Evolutionary conservation across 1,140 invertebrate genomes (phyloP).

Genomic region (Drosophila parabipectinata): DNA sequence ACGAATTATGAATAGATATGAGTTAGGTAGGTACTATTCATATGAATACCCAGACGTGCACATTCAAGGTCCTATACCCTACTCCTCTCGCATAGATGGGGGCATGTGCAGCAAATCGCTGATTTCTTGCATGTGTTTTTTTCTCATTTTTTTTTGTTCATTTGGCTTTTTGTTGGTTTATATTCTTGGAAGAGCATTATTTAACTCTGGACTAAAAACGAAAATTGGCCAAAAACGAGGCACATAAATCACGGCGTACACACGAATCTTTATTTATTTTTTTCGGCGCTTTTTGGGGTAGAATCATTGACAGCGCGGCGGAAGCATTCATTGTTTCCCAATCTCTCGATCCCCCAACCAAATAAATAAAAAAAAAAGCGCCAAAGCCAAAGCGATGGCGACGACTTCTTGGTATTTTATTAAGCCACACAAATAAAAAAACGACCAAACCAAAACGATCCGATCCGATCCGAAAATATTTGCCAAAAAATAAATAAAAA

Average conservation of each 20-base stretch:
- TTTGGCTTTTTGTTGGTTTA: conserved; percentile 31
- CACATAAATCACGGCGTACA: conserved; percentile 70
- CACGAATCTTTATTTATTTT: conserved; percentile 53
- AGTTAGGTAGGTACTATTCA: conserved; percentile 16
- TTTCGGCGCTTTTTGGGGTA: conserved; percentile 59
- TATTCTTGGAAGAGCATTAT: conserved; percentile 82
- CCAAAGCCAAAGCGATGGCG: conserved; percentile 43
- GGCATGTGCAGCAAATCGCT: conserved; percentile 57
- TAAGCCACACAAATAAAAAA: conserved; percentile 81
- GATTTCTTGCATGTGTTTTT: conserved; percentile 28
- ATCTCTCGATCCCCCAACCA: conserved; percentile 45
- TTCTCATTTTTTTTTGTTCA: conserved; percentile 1
- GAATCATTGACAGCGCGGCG: conserved; percentile 79
- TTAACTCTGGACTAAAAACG: conserved; percentile 78
- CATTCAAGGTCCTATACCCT: conserved; percentile 58
- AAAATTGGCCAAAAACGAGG: conserved; percentile 81
- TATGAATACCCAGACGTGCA: conserved; percentile 49
- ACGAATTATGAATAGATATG: conserved; percentile 75
- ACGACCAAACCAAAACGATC: conserved; percentile 34
- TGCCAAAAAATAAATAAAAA: conserved; percentile 24
- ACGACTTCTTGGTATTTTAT: conserved; percentile 80
- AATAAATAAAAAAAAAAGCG: conserved; percentile 20
- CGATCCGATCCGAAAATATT: conserved; percentile 27
- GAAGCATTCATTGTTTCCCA: conserved; percentile 82
- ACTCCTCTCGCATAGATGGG: conserved; percentile 36